Evolutionary conservation across 2,888 invertebrate genomes (phyloP), one percentile per base, ranked within the genome.

Genomic region (Hydriomena furcata): DNA sequence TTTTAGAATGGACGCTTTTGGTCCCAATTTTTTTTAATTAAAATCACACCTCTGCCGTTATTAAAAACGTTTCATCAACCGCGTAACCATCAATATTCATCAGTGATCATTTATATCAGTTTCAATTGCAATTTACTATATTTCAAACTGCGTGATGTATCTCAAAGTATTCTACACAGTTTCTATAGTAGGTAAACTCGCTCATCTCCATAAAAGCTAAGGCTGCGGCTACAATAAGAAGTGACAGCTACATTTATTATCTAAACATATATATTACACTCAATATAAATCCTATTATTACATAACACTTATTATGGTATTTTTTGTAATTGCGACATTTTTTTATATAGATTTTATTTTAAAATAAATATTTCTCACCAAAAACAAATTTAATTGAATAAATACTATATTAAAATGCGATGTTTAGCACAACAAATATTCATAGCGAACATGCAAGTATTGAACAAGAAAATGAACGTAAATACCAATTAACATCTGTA

Each of bases 181-280:
- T 52, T 53, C 58, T 65, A 65, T 59, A 63, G 62, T 57, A 66
- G 54, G 66, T 66, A 66, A 71, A 66, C 61, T 64, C 54, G 49
- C n/a, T 32, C 13, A 42, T 31, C 37, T 31, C 11, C 30, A 43
- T 56, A 47, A 40, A 35, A 48, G 27, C 41, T 45, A 48, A 55
- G 44, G 51, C 48, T 35, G 41, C 32, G 31, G 28, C 32, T 52
- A 48, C 27, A 38, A 32, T 48, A 51, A 38, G 13, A 34, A 28
- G 37, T 42, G 32, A 42, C 28, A 47, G 45, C 46, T 46, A 58
- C 43, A 44, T 35, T 30, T 37, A 45, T 51, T 42, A 49, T 32
- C 30, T 35, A 32, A 52, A 52, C 42, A 46, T 46, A 36, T n/a
- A n/a, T 51, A 51, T 36, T 46, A 51, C 51, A 46, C 40, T 52